Conservation (phyloP, 2,888 invertebrate species). For the Lochmaea capreae region DNA sequence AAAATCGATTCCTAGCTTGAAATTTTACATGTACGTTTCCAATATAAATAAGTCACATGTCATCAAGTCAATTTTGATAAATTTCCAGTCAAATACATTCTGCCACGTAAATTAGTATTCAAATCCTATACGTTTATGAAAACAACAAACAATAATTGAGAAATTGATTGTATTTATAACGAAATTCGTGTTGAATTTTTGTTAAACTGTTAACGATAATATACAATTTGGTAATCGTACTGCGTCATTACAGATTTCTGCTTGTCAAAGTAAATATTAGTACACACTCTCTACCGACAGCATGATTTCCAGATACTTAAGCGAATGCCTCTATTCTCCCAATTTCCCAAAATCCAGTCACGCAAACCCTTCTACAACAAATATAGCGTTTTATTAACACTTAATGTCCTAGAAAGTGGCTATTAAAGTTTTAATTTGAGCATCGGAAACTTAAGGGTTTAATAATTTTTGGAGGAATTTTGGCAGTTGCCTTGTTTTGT, state of each 20-base stretch:
- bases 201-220: neutral
- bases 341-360: conserved; percentile 44
- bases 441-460: conserved; percentile 36
- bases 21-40: too few relatives aligned
- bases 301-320: neutral
- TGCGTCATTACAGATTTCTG: too few relatives aligned
- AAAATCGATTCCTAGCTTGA: too few relatives aligned
- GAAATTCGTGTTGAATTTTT: neutral
- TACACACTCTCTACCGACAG: neutral
- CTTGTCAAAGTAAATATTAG: neutral
- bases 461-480: conserved; percentile 37
- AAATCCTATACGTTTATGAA: neutral
- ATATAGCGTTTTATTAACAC: conserved; percentile 45
- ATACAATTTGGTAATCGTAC: too few relatives aligned
- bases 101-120: too few relatives aligned
- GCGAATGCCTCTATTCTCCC: conserved; percentile 33
- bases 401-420: conserved; percentile 42
- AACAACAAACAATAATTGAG: neutral
- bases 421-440: conserved; percentile 37
- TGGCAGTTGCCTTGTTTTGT: conserved; percentile 29
- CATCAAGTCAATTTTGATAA: too few relatives aligned
- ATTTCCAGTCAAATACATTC: too few relatives aligned
- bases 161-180: neutral
- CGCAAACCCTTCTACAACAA: conserved; percentile 42
- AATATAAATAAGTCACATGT: too few relatives aligned